Base-by-base conservation (phyloP, 2,888 invertebrate genomes). In the Scaptomyza caliginosa region DNA sequence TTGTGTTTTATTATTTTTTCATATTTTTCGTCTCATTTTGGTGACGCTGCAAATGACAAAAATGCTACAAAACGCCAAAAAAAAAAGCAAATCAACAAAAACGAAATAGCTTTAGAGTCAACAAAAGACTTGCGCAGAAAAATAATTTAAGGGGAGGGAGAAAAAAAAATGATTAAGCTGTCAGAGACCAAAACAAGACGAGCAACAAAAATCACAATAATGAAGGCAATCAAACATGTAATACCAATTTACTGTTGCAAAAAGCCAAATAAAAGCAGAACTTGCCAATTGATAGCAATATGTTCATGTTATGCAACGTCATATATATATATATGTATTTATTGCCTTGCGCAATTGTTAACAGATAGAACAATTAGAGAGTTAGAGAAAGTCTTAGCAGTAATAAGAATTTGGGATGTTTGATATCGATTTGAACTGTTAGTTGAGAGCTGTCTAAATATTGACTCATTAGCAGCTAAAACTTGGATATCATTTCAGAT, bases 31-130 rank as follows among this genome's bases (percentile, higher is more conserved):
- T 58, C 42, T 57, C 36, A 48, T 56, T 55, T 57, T 46, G 62
- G 76, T 79, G 83, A 77, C 80, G 80, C 73, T 83, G 77, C 83
- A 76, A 79, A 76, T 77, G 80, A 77, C 77, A 70, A 69, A 73
- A 80, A 73, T n/a, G n/a, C n/a, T n/a, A n/a, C n/a, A n/a, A n/a
- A n/a, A n/a, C n/a, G n/a, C 74, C 85, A 76, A 65, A 83, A 80
- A 73, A 76, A 72, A 49, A 45, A 40, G 26, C 30, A 54, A 42
- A 24, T 13, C 48, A 50, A 49, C 34, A 24, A 19, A 43, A 21
- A 21, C 51, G 16, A 38, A 36, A 51, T 3, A 45, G 40, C 52
- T 51, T 36, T 30, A 38, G 54, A 48, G 28, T 32, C 81, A 73
- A 73, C 81, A 76, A 80, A 77, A 76, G 76, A 66, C n/a, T n/a